Conservation (phyloP, 2,113 vertebrate genomes). For the Phalacrocorax aristotelis region DNA sequence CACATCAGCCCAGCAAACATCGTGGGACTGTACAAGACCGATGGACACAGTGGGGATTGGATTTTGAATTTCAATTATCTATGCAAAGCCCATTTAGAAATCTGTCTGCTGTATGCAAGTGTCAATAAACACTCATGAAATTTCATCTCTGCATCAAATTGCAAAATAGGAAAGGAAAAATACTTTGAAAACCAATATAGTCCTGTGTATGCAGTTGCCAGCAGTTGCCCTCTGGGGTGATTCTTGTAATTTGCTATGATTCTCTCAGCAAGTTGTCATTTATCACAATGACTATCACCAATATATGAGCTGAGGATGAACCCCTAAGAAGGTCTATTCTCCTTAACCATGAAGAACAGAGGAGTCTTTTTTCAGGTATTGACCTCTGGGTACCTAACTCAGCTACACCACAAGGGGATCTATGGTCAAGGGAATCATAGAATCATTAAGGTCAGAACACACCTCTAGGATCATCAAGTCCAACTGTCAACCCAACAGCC, state of each 20-base stretch:
- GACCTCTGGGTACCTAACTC: neutral
- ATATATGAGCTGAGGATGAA: neutral
- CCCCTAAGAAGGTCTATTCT: neutral
- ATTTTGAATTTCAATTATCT: conserved; percentile 40
- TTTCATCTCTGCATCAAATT: conserved; percentile 48
- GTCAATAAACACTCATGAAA: conserved; percentile 57
- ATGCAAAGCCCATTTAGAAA: conserved; percentile 42
- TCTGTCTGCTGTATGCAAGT: conserved; percentile 28
- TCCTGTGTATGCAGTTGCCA: neutral
- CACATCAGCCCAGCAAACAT: neutral
- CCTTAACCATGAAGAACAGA: neutral
- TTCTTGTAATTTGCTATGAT: neutral
- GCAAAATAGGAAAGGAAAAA: conserved; percentile 13
- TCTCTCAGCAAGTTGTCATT: neutral
- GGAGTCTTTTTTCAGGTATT: neutral
- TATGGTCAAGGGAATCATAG: neutral
- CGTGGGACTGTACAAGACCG: neutral
- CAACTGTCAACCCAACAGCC: no score
- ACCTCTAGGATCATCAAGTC: no score
- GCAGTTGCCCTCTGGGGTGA: neutral
- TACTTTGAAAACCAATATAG: neutral
- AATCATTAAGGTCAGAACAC: no score
- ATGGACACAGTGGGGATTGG: neutral
- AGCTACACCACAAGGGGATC: fast-evolving
- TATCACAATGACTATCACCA: neutral